Evolutionary conservation across 2,113 vertebrate species (phyloP).

Genomic region (Montifringilla adamsi): DNA sequence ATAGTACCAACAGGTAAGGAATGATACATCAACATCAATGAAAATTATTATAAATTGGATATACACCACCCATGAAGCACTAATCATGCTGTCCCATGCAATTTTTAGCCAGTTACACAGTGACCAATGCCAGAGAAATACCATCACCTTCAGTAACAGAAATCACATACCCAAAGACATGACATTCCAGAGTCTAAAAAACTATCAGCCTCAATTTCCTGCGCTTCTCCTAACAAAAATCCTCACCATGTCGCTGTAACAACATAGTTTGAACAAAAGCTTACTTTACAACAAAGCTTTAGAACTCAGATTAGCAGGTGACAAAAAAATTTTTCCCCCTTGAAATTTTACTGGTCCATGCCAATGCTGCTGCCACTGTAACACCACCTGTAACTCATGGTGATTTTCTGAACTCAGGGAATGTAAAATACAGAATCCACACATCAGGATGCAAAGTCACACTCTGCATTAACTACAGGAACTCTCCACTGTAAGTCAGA

Average conservation of each 20-base stretch:
- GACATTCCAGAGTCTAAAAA: neutral
- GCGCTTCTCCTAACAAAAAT: neutral
- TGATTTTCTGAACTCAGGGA: neutral
- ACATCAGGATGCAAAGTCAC: neutral
- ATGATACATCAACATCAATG: accelerated
- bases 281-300: neutral
- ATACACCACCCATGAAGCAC: neutral
- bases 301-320: neutral
- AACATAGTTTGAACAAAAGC: neutral
- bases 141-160: neutral
- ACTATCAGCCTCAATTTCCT: neutral
- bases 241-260: neutral
- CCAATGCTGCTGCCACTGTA: neutral
- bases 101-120: neutral
- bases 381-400: neutral
- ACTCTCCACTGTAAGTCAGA: neutral
- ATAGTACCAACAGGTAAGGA: neutral
- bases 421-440: neutral
- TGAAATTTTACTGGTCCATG: neutral
- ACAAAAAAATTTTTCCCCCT: neutral
- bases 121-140: neutral
- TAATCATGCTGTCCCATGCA: neutral
- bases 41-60: neutral
- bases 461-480: neutral
- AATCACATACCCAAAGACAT: neutral